These are phyloP conservation scores for Musca domestica DNA, from an alignment of 1,140 invertebrate genomes.

Conservation along the genomic window DNA sequence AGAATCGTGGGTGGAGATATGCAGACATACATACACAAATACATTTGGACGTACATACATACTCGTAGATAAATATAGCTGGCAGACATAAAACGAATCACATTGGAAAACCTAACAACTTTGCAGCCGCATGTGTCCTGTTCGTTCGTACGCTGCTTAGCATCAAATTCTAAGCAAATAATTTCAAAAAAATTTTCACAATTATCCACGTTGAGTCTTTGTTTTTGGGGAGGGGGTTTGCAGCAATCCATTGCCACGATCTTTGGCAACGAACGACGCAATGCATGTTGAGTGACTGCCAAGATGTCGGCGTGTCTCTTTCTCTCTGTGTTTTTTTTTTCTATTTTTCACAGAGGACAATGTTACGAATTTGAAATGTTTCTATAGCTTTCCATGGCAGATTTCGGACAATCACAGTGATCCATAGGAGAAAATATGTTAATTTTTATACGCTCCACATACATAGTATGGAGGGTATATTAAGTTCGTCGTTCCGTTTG, in stretches of 20 bases:
- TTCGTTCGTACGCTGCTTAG: too few relatives aligned
- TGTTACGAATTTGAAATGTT: not conserved
- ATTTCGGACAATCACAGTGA: too few relatives aligned
- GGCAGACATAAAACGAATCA: too few relatives aligned
- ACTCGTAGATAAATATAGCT: too few relatives aligned
- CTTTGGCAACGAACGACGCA: too few relatives aligned
- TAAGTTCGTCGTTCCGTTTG: too few relatives aligned
- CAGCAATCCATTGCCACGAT: too few relatives aligned
- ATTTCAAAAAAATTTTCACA: slow-evolving; percentile 15
- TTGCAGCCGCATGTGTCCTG: too few relatives aligned
- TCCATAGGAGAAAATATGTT: not conserved
- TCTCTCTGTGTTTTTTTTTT: not conserved
- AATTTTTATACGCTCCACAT: too few relatives aligned
- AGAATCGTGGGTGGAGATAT: slow-evolving; percentile 18
- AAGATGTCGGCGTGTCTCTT: not conserved
- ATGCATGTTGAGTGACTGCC: slow-evolving; percentile 14
- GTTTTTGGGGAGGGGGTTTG: too few relatives aligned
- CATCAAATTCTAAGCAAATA: slow-evolving; percentile 13
- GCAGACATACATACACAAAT: not conserved
- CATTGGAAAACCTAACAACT: too few relatives aligned
- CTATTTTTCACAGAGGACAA: not conserved
- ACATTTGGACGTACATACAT: not conserved
- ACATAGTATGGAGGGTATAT: too few relatives aligned
- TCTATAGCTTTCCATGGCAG: not conserved
- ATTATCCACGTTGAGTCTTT: not conserved